Base-by-base conservation (phyloP, 2,113 vertebrate species). In the Limnothrissa miodon region DNA sequence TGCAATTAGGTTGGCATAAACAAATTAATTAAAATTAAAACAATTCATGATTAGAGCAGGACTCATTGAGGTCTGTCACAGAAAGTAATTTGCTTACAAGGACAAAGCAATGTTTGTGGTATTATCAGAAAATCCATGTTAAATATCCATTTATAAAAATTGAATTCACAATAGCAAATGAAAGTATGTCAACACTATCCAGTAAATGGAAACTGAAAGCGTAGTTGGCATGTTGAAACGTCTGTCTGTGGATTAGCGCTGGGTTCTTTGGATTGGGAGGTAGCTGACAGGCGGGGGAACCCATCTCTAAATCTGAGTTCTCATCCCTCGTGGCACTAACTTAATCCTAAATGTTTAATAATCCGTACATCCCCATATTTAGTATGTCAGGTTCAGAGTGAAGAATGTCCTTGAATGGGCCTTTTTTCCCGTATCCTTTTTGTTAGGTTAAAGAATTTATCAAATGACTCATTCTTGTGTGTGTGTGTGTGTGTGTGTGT, bases 271-370 rank as follows among this genome's bases (percentile, higher is more conserved):
- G 25, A 11, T 7, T 66, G 25, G 59, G 29, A 66, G 66, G 66
- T 74, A 5, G 66, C 11, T 74, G 66, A 74, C 66, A 23, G 13
- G 29, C 2, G 29, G 25, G 25, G n/a, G 10, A 36, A 39, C 66
- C 66, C 66, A 19, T 74, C 29, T 29, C 29, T 74, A 74, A 74
- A 74, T 74, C 66, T 66, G n/a, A 66, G 59, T 33, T 66, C 33
- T 33, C n/a, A 33, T 66, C 25, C 25, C 59, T 29, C 59, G 13
- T 66, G 59, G 59, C 59, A 29, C 29, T 25, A 66, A 66, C 59
- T 66, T 66, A 74, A 74, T 74, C 66, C 66, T 2, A 4, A 74
- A 74, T 36, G 33, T 74, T 74, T 74, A 33, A 36, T 74, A 74
- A 74, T 74, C 66, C 66, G 5, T 15, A 36, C 66, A 17, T 74